phyloP scores from a whole-genome alignment of 2,888 invertebrate genomes.

The Polyploca ridens region DNA sequence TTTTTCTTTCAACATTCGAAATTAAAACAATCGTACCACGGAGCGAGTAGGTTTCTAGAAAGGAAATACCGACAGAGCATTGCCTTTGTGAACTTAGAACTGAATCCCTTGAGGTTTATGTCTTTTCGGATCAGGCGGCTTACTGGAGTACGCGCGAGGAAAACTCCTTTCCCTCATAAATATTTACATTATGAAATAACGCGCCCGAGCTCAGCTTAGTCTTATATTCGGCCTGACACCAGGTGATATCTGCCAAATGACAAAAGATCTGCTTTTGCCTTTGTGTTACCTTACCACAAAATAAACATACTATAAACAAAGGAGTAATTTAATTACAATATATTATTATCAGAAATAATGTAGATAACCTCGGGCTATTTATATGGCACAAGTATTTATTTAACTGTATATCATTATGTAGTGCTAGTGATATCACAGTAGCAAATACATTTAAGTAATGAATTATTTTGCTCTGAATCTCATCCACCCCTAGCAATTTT shows the following conservation, averaged over 20 bases:
- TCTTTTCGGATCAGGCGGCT: conserved; percentile 81
- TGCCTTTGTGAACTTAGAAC: conserved; percentile 79
- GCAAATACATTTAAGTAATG: too few relatives aligned
- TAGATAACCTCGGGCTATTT: too few relatives aligned
- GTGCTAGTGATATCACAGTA: too few relatives aligned
- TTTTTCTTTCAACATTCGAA: conserved; percentile 20
- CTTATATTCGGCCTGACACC: conserved; percentile 65
- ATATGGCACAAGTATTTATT: too few relatives aligned
- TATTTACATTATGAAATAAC: conserved; percentile 84
- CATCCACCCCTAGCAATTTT: too few relatives aligned
- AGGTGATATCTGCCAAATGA: conserved; percentile 74
- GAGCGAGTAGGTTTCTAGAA: conserved; percentile 30
- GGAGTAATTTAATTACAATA: too few relatives aligned
- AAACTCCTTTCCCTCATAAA: conserved; percentile 80
- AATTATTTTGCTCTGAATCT: too few relatives aligned
- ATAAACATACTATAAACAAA: neutral
- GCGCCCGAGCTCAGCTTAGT: conserved; percentile 71
- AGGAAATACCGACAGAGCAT: conserved; percentile 64
- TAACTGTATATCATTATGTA: too few relatives aligned
- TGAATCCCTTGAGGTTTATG: conserved; percentile 81
- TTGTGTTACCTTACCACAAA: neutral
- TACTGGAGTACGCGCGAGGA: conserved; percentile 72
- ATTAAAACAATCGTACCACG: conserved; percentile 36
- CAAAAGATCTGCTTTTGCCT: conserved; percentile 50
- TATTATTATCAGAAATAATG: too few relatives aligned